A percentile compares a stretch with the other conserved stretches of the same genome.
These are phyloP conservation scores for Sminthurides bifidus DNA, from an alignment of 1,140 invertebrate species.

Conservation along the genomic window DNA sequence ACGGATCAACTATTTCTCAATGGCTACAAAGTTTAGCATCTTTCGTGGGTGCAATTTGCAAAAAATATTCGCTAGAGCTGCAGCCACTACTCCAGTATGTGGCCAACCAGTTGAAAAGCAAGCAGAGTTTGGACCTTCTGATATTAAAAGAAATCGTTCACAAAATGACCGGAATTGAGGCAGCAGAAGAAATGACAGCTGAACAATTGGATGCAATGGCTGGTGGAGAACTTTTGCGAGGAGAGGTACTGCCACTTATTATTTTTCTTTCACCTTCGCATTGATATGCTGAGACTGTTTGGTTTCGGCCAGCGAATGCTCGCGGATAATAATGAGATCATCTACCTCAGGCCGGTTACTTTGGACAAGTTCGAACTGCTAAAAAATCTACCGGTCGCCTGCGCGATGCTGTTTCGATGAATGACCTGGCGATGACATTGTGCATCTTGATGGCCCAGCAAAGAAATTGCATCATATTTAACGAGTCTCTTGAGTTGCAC, in stretches of 20 bases:
- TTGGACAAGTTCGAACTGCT: constrained; percentile 90
- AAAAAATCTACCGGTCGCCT: constrained; percentile 90
- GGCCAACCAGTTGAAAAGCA: constrained; percentile 89
- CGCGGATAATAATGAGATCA: too few relatives aligned
- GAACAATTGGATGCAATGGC: constrained; percentile 93
- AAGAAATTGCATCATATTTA: constrained; percentile 80
- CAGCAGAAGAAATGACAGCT: constrained; percentile 87
- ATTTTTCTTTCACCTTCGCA: too few relatives aligned
- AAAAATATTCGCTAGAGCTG: constrained; percentile 94
- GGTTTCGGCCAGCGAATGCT: too few relatives aligned
- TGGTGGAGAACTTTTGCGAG: constrained; percentile 86
- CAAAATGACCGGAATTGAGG: constrained; percentile 98
- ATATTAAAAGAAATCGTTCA: constrained; percentile 96
- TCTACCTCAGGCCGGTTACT: constrained; percentile 90
- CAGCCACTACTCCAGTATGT: constrained; percentile 92
- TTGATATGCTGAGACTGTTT: too few relatives aligned
- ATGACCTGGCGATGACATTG: constrained; percentile 82
- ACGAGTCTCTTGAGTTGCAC: constrained; percentile 74
- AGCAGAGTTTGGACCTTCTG: constrained; percentile 88
- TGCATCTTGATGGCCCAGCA: constrained; percentile 95
- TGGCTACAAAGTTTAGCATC: constrained; percentile 90
- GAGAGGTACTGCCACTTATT: too few relatives aligned
- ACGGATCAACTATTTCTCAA: constrained; percentile 78
- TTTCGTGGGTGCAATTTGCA: constrained; percentile 90
- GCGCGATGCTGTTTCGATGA: constrained; percentile 84